phyloP scores from a whole-genome alignment of 2,888 invertebrate genomes.

The Zygaena filipendulae region DNA sequence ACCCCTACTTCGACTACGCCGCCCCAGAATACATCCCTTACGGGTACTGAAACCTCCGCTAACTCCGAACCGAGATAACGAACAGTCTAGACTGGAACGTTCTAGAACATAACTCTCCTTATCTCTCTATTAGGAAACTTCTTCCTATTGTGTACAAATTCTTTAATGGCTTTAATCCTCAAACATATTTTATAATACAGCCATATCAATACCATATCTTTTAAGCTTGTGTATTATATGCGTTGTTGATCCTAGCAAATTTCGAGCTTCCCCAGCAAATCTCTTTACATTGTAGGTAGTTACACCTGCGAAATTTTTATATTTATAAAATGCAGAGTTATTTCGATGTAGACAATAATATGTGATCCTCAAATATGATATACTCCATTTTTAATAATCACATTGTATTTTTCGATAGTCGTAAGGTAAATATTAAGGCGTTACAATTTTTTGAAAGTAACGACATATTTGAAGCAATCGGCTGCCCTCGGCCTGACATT shows the following conservation, averaged over 20 bases:
- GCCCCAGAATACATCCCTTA: constrained; percentile 45
- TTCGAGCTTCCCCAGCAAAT: constrained; percentile 44
- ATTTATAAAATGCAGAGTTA: constrained; percentile 30
- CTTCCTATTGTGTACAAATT: constrained; percentile 42
- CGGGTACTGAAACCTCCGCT: constrained; percentile 36
- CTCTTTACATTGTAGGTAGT: constrained; percentile 13
- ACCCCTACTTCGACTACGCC: constrained; percentile 42
- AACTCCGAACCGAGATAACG: constrained; percentile 23
- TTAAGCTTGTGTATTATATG: too few relatives aligned
- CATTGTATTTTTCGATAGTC: constrained; percentile 56
- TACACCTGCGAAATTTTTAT: constrained; percentile 47
- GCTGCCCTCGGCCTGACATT: too few relatives aligned
- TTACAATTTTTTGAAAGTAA: too few relatives aligned
- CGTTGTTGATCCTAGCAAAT: constrained; percentile 23
- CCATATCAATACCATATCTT: constrained; percentile 63
- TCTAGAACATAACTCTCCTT: too few relatives aligned
- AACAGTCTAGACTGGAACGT: constrained; percentile 27
- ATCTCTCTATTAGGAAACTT: constrained; percentile 22
- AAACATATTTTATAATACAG: constrained; percentile 33
- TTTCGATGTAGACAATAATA: constrained; percentile 40
- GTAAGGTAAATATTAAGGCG: constrained; percentile 37
- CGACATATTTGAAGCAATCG: too few relatives aligned
- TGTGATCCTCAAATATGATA: constrained; percentile 32
- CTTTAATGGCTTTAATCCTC: constrained; percentile 34
- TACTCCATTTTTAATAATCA: constrained; percentile 41